A percentile compares a stretch with the other conserved stretches of the same genome.
Conservation (phyloP, 2,888 invertebrate genomes). For the Pachycephus smyrnensis region DNA sequence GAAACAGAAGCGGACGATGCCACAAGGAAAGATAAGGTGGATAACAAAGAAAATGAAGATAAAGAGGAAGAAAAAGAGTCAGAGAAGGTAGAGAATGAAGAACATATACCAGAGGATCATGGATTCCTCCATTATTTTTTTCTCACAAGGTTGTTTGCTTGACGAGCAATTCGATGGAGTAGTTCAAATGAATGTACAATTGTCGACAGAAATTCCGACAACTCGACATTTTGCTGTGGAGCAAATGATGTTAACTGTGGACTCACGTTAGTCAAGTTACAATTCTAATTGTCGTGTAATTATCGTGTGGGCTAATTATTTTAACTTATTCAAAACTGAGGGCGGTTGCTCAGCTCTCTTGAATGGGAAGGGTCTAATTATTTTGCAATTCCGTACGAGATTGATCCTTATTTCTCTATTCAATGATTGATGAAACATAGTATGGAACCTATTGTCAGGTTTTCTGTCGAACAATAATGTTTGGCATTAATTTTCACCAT, state of each 20-base stretch:
- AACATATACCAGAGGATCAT: constrained; percentile 38
- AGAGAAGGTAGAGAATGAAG: constrained; percentile 31
- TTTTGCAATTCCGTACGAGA: not conserved
- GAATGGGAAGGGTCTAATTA: not conserved
- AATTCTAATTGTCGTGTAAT: not conserved
- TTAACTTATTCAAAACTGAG: not conserved
- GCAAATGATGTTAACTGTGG: not conserved
- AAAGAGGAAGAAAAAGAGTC: constrained; percentile 24
- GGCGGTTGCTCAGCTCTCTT: not conserved
- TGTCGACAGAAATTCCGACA: not conserved
- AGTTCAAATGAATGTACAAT: not conserved
- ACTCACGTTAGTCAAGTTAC: not conserved
- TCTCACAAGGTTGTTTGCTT: constrained; percentile 58
- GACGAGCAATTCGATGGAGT: constrained; percentile 26
- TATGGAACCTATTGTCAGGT: not conserved
- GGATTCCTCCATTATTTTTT: constrained; percentile 57
- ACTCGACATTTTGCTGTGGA: not conserved
- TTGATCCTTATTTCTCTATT: not conserved
- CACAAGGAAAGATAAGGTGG: not conserved
- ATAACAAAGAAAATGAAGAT: constrained; percentile 7
- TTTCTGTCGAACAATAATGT: not conserved
- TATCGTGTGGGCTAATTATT: not conserved
- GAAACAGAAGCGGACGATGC: constrained; percentile 7
- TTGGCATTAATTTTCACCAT: not conserved
- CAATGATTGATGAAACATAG: not conserved